Evolutionary conservation across 2,888 invertebrate species (phyloP).

Genomic region (Coronaproctus castanopsis): DNA sequence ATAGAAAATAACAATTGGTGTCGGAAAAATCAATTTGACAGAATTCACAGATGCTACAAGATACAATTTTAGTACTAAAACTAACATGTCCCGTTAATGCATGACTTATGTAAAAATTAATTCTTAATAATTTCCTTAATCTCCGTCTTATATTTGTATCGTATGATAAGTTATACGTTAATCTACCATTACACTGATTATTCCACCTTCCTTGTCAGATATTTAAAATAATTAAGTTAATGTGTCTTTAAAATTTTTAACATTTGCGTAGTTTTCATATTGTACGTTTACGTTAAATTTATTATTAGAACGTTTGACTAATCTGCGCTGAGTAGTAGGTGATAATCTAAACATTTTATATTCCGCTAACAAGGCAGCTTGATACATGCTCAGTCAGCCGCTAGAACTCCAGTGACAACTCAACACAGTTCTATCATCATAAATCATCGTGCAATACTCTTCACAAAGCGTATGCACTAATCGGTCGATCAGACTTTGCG

Average conservation of each 20-base stretch:
- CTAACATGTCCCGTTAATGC: background rate
- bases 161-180: background rate
- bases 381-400: no score
- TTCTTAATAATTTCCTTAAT: background rate
- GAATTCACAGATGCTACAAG: background rate
- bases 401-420: background rate
- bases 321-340: background rate
- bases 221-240: background rate
- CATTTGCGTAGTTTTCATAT: background rate
- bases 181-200: background rate
- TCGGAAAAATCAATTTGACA: background rate
- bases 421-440: no score
- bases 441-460: no score
- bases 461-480: no score
- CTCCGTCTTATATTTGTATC: no score
- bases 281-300: background rate
- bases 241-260: background rate
- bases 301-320: no score
- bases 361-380: background rate
- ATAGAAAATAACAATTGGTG: background rate
- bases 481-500: no score
- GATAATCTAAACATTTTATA: background rate
- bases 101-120: background rate
- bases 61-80: background rate
- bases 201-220: background rate